Base-by-base conservation (phyloP, 2,888 invertebrate genomes). In the Spisula solida region DNA sequence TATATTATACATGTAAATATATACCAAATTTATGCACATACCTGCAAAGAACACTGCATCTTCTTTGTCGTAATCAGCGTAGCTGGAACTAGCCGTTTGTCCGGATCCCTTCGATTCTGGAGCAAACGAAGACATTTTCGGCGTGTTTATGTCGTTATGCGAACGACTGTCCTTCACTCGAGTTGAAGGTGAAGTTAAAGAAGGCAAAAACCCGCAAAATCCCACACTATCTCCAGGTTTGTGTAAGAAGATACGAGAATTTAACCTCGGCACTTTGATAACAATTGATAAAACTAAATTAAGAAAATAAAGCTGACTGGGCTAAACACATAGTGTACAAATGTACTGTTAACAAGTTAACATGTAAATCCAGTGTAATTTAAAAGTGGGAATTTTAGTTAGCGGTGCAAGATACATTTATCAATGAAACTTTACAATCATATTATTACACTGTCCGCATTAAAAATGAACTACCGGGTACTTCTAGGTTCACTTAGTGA, bases 121-220 rank as follows among this genome's bases (percentile, higher is more conserved):
- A 18, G 95, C 95, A 89, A 95, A 95, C 14, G 95, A 95, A 75
- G 95, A 95, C 95, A 95, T 95, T 56, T 56, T 66, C 31, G 12
- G 29, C 10, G 51, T 31, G 31, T 56, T 75, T 31, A 34, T 75
- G 31, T 16, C 70, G 5, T 70, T 29, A 1, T 4, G 70, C 31
- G 29, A 70, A 70, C 16, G 31, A 70, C 75, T 75, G 75, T 34
- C n/a, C 75, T 75, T 31, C 75, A 31, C n/a, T 34, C 8, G 8
- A 8, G 2, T 41, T 41, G 8, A 41, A 41, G 41, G 41, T 41
- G 41, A 41, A 41, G 34, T 75, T 75, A 16, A 16, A n/a, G n/a
- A 10, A 34, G 25, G 5, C 0, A 31, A 75, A 41, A 41, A 41
- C 8, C 41, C 18, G 14, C 75, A 75, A 34, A 29, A 75, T 75